Base-by-base conservation (phyloP, 2,888 invertebrate genomes). In the Agonopterix heracliana region DNA sequence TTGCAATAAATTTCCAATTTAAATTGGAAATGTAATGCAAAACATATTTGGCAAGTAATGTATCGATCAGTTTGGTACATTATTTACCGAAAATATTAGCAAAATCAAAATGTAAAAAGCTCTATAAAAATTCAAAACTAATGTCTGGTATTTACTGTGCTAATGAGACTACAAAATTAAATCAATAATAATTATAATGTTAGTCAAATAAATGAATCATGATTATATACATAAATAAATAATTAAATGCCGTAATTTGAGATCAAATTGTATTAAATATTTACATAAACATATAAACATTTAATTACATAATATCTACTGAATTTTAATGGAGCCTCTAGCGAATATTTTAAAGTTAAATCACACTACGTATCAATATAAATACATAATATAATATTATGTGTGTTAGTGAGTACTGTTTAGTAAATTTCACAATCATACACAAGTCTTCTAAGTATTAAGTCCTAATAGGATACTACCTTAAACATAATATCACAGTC, bases 401-500 rank as follows among this genome's bases (percentile, higher is more conserved):
- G 12, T 10, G 36, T 41, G 42, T 52, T 70, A 73, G 64, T 69
- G 50, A 57, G 61, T 60, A 56, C 51, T 61, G 9, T 5, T 42
- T 46, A 46, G 68, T 74, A 70, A 72, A 61, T 63, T 55, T 55
- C 46, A 57, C 52, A 53, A 53, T 55, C 54, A 60, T 57, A 68
- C 54, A 61, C 57, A 56, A 48, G 54, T 55, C 54, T 58, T 57
- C 60, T 57, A 63, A 56, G 56, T 51, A 63, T 64, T 26, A 55
- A 69, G 61, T 60, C 59, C 63, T 64, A 71, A 57, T 59, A 57
- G 57, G 60, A 57, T 56, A 58, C 56, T 53, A 49, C 54, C 74
- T 73, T 76, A 79, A 65, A 78, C 74, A 78, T 81, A 81, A 83
- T 86, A 86, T 87, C 86, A 87, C 86, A 87, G 86, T 69, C 67